Evolutionary conservation across 2,797 vertebrate species (phyloP).

Genomic region (Siniperca undulata): DNA sequence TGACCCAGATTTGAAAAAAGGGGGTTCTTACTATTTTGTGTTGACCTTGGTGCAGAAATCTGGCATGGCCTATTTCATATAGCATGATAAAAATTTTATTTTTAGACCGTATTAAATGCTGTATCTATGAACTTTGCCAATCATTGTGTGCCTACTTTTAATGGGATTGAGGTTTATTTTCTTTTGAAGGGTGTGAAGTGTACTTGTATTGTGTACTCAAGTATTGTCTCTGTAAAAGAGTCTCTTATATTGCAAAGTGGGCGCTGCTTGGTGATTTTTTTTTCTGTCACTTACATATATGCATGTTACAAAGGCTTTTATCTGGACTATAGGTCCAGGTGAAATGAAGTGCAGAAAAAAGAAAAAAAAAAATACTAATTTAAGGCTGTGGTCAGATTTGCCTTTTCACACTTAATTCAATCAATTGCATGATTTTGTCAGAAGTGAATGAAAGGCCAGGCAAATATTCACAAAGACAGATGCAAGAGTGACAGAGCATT

Average conservation of each 20-base stretch:
- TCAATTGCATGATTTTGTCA: not conserved
- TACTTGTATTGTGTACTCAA: not conserved
- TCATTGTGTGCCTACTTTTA: not conserved
- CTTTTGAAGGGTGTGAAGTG: not conserved
- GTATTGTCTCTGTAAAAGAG: not conserved
- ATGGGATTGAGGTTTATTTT: not conserved
- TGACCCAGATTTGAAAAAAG: not conserved
- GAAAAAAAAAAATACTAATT: not conserved
- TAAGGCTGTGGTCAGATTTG: not conserved
- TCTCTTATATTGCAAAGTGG: not conserved
- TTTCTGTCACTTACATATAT: not conserved
- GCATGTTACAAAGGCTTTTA: not conserved
- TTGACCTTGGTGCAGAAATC: not conserved
- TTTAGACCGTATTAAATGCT: not conserved
- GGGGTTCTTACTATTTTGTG: not conserved
- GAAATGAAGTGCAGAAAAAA: not conserved
- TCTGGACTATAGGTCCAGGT: too few relatives aligned
- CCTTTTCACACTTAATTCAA: not conserved
- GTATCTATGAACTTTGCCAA: not conserved
- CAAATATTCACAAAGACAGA: not conserved
- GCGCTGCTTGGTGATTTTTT: not conserved
- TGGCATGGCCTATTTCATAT: not conserved
- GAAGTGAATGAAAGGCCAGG: not conserved
- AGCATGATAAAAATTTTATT: conserved; percentile 4
- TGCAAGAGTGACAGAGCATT: not conserved